Base-by-base conservation (phyloP, 23 tunicate genomes). In the Diplosoma virens region DNA sequence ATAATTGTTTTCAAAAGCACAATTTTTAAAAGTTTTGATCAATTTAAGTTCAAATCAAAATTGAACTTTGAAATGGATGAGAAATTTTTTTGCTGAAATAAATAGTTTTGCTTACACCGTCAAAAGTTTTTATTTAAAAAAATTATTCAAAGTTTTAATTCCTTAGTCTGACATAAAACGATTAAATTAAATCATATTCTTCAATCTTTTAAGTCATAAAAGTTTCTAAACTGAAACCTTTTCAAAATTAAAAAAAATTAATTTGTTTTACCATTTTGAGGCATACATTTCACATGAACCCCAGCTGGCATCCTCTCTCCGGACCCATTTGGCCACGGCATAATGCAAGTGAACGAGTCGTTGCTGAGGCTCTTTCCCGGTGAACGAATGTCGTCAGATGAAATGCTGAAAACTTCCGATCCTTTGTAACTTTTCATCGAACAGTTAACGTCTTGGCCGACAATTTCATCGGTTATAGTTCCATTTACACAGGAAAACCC, bases 261-360 rank as follows among this genome's bases (percentile, higher is more conserved):
- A 45, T 17, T 9, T 22, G 28, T 22, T 77, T 80, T 45, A 78
- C 83, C 47, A 24, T 78, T 68, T 30, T 67, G 77, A 0, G 84
- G 77, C 76, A 80, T 67, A 68, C 84, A 80, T 30, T 80, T 80
- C 9, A 80, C 84, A 32, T 67, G 77, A 1, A 55, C 36, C 9
- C 76, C 60, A 25, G 27, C 20, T 0, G 84, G 77, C 54, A 25
- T 28, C 1, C 32, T 50, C 16, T 66, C 23, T 1, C 23, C 25
- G 34, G 84, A 67, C 3, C 84, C 84, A 35, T 80, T 53, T 25
- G 84, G 84, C 84, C 84, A 80, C 53, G 70, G 50, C 27, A 52
- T 37, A 16, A 80, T 17, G 55, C 84, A 80, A 18, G 68, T 68
- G 31, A 80, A 80, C 21, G 84, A 52, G 26, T 80, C 53, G 35